Evolutionary conservation across 2,797 vertebrate species (phyloP), one percentile per base, ranked within the genome.

Genomic region (Xiphorhynchus erythropygius): DNA sequence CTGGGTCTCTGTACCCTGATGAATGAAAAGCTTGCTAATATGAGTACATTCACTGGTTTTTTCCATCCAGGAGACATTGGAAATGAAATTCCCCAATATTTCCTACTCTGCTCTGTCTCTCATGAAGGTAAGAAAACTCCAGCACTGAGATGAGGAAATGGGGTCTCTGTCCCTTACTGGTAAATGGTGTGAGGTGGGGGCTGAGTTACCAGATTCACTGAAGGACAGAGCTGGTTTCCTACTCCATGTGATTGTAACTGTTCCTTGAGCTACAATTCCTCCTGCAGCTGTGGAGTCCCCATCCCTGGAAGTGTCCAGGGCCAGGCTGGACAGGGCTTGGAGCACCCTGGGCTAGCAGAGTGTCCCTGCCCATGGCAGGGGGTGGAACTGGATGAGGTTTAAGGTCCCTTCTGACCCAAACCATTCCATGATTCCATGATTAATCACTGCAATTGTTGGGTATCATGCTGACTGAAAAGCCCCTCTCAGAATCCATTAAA

Each of bases 71-170:
- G 99, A 99, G 89, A 93, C 98, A 9, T 78, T 99, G 86, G 99
- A 99, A 97, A 95, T 98, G 92, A 99, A 98, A 97, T 99, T 99
- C 97, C 98, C 98, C 30, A 98, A 97, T 89, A 97, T 99, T 76
- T 99, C 99, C 2, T 97, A 97, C 89, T 97, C 98, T 56, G 98
- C 99, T 23, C 96, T 99, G 93, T 98, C 98, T 85, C 96, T 99
- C 77, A 98, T 99, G 98, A 99, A 99, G 99, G 99, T 99, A 98
- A 98, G 95, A 53, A 49, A 32, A 10, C 9, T 22, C 7, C 41
- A 68, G 65, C 28, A 7, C 16, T 14, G 67, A 28, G 28, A 13
- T 27, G 12, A 39, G 69, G 24, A 64, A 46, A n/a, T 15, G 23
- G 39, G 9, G 11, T 27, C 33, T 57, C 37, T 13, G 44, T 49